These are phyloP conservation scores for Drosophila tripunctata DNA, from an alignment of 2,888 invertebrate species.

Conservation along the genomic window DNA sequence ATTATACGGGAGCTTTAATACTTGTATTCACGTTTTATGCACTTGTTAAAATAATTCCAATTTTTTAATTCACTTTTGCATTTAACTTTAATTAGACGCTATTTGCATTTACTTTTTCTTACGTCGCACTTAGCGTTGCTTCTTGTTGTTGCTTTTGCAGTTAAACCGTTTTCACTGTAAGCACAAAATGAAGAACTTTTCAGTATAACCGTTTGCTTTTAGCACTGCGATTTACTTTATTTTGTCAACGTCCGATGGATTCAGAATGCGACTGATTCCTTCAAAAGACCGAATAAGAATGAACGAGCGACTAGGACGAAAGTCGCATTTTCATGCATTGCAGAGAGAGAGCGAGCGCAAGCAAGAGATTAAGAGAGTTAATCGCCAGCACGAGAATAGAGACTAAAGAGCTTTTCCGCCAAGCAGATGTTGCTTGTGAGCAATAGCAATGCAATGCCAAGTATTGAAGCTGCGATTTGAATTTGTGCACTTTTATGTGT, in stretches of 20 bases:
- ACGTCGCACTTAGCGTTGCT: constrained; percentile 28
- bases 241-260: constrained; percentile 49
- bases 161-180: constrained; percentile 40
- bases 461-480: constrained; percentile 23
- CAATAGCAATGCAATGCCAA: neutral
- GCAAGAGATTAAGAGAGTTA: constrained; percentile 3
- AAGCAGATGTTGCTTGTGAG: constrained; percentile 5
- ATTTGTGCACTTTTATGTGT: neutral
- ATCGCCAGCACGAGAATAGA: neutral
- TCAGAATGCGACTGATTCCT: constrained; percentile 78
- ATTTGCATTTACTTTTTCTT: constrained; percentile 37
- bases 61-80: constrained; percentile 22
- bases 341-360: constrained; percentile 4
- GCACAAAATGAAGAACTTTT: constrained; percentile 45
- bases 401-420: constrained; percentile 29
- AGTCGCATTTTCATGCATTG: constrained; percentile 28
- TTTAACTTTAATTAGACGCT: constrained; percentile 8
- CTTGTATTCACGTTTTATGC: constrained; percentile 18
- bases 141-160: constrained; percentile 18
- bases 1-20: constrained; percentile 29
- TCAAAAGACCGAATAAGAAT: constrained; percentile 84
- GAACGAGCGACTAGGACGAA: constrained; percentile 70
- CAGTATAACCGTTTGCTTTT: constrained; percentile 50
- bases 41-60: neutral
- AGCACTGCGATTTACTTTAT: constrained; percentile 56